Conservation (phyloP, 2,113 vertebrate genomes). For the Actenoides hombroni region DNA sequence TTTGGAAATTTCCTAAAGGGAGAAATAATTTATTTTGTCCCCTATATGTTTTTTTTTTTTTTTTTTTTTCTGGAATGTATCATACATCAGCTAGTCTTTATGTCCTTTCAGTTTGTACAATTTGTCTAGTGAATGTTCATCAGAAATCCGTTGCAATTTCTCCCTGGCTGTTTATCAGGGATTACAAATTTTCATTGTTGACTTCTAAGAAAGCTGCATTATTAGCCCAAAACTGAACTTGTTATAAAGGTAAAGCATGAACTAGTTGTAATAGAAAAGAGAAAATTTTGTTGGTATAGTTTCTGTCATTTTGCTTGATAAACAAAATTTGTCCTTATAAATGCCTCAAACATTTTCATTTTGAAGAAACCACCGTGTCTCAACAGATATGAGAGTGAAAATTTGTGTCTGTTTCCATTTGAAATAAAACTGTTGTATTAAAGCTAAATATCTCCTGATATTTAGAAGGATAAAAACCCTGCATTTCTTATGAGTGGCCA, state of each 20-base stretch:
- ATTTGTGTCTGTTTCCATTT: not conserved
- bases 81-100: not conserved
- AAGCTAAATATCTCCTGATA: not conserved
- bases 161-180: not conserved
- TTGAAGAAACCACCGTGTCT: not conserved
- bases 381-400: not conserved
- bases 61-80: not conserved
- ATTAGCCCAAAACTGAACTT: not conserved
- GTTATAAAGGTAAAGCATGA: not conserved
- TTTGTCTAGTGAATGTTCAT: not conserved
- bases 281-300: not conserved
- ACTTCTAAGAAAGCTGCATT: not conserved
- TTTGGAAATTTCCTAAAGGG: not conserved
- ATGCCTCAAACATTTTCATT: not conserved
- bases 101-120: not conserved
- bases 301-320: not conserved
- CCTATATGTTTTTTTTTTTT: not conserved
- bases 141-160: not conserved
- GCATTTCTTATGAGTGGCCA: not conserved
- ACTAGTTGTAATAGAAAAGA: not conserved
- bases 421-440: not conserved
- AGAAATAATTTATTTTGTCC: not conserved
- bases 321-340: not conserved
- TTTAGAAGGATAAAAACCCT: not conserved
- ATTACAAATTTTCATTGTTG: not conserved